Evolutionary conservation across 2,113 vertebrate genomes (phyloP), one percentile per base, ranked within the genome.

Genomic region (Anthoscopus minutus): DNA sequence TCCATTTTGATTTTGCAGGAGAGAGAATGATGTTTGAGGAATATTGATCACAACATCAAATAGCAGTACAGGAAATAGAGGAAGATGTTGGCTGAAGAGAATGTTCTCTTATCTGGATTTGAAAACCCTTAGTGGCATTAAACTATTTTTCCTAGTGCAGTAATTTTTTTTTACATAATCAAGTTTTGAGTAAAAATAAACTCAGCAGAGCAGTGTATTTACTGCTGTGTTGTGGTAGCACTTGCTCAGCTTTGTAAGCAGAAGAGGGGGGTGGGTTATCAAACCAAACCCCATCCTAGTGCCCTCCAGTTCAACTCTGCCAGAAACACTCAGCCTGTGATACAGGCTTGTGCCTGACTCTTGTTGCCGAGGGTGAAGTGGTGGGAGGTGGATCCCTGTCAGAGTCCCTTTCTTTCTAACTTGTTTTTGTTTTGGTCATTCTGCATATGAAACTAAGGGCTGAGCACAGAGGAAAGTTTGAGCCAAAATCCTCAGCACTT

Each of bases 1-100:
- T 95, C 95, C 93, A 96, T 96, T 96, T 96, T 95, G 81, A 89
- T 91, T 95, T 93, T 87, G 85, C 89, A 94, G 79, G 62, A 69
- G 81, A 57, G 81, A 50, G 40, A 50, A 71, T 89, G 85, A 82
- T 35, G 66, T 92, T 95, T 94, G 72, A 91, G 91, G 74, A 93
- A 61, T 84, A 95, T 87, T 84, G 86, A 91, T 93, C 73, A 51
- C 40, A 89, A 61, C 65, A 67, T 76, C 65, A 91, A 91, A 87
- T 81, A 91, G 38, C 81, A 77, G 73, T 83, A 24, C 45, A 87
- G 87, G 78, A 94, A 91, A 69, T 4, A 89, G 48, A 72, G 42
- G 40, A 81, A 89, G 66, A 76, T 91, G 62, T 81, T 87, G 73
- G 10, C 62, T 53, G 81, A 58, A 65, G 47, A 77, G 51, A 84